Evolutionary conservation across 2,113 vertebrate species (phyloP).

Genomic region (Oostethus manadensis): DNA sequence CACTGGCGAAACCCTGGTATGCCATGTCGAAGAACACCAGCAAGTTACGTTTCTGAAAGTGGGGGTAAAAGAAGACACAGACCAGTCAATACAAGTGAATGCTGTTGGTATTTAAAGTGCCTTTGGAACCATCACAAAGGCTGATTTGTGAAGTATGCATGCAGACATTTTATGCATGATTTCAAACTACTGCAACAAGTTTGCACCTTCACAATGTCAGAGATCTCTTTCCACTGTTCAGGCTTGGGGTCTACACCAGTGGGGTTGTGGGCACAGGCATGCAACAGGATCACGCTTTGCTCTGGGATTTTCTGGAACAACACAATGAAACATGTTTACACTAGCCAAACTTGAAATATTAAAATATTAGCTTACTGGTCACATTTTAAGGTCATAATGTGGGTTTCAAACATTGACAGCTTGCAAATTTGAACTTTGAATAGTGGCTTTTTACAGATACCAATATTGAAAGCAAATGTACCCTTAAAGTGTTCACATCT

Average conservation of each 20-base stretch:
- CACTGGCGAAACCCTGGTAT: conserved; percentile 97
- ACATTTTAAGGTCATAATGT: neutral
- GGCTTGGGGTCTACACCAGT: conserved; percentile 91
- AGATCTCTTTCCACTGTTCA: conserved; percentile 94
- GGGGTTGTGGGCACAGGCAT: conserved; percentile 96
- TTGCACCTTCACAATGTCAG: conserved; percentile 81
- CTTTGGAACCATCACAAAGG: conserved; percentile 7
- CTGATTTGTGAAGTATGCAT: neutral
- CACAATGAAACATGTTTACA: conserved; percentile 2
- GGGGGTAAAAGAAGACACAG: neutral
- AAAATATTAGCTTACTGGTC: neutral
- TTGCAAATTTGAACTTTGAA: no score
- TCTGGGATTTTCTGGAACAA: conserved; percentile 88
- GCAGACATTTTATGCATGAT: neutral
- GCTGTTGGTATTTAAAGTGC: neutral
- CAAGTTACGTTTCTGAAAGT: conserved; percentile 85
- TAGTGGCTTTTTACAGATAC: no score
- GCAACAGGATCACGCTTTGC: conserved; percentile 86
- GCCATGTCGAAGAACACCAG: conserved; percentile 97
- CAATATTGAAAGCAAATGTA: no score
- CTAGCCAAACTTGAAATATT: neutral
- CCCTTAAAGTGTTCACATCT: no score
- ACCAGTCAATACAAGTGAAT: neutral
- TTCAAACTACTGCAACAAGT: neutral
- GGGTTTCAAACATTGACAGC: neutral